phyloP scores from a whole-genome alignment of 2,797 vertebrate species.

The Artibeus jamaicensis region DNA sequence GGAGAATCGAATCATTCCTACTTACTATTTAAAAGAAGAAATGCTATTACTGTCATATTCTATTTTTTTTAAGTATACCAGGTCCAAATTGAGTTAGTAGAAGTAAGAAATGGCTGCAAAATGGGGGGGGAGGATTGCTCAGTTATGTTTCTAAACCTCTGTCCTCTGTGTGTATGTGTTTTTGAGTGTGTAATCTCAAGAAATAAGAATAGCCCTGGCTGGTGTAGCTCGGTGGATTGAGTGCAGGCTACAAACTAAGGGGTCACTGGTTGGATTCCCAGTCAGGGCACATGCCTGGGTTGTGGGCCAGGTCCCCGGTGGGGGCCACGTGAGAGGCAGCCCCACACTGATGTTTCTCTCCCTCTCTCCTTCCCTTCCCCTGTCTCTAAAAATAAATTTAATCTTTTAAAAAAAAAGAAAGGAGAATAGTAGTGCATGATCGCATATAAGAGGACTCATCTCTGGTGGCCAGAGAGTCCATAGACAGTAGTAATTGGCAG shows the following conservation, averaged over 20 bases:
- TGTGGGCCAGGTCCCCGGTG: too few species aligned
- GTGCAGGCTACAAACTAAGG: too few species aligned
- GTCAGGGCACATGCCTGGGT: too few species aligned
- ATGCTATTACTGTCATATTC: background rate
- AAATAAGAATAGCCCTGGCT: background rate
- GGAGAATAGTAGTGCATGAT: background rate
- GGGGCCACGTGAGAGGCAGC: too few species aligned
- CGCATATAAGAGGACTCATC: background rate
- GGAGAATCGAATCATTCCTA: slow-evolving; percentile 5
- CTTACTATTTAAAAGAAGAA: background rate
- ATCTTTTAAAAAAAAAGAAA: background rate
- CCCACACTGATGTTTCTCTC: too few species aligned
- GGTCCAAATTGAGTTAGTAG: slow-evolving; percentile 14
- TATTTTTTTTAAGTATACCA: background rate
- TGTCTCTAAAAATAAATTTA: too few species aligned
- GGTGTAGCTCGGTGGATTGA: too few species aligned
- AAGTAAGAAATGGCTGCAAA: background rate
- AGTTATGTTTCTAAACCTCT: background rate
- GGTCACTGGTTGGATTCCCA: too few species aligned
- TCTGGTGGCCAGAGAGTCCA: background rate
- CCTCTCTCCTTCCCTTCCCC: too few species aligned
- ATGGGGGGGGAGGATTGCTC: background rate
- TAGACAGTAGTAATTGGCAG: background rate
- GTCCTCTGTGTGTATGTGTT: background rate
- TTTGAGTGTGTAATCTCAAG: background rate